Evolutionary conservation across 2,888 invertebrate species (phyloP).

Genomic region (Micoletzkya japonica): DNA sequence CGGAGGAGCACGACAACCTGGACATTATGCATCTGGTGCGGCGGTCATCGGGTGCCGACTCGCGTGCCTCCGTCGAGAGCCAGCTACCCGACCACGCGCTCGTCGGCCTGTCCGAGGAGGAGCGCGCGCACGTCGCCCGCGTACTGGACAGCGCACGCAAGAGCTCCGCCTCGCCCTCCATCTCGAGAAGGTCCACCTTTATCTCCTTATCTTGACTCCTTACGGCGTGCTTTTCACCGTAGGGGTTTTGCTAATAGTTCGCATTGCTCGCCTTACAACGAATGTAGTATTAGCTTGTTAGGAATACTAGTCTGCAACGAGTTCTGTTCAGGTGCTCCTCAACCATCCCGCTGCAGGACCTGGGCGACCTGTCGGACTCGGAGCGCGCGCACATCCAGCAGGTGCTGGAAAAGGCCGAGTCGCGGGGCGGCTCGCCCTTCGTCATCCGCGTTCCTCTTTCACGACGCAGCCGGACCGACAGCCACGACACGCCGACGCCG

Average conservation of each 20-base stretch:
- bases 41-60: slow-evolving; percentile 27
- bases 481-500: slow-evolving; percentile 20
- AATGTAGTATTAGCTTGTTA: too few species aligned
- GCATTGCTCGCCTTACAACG: too few species aligned
- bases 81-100: slow-evolving; percentile 52
- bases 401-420: slow-evolving; percentile 50
- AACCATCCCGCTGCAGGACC: slow-evolving; percentile 48
- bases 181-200: slow-evolving; percentile 45
- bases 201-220: background rate
- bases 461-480: slow-evolving; percentile 4
- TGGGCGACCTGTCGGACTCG: slow-evolving; percentile 45
- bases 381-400: slow-evolving; percentile 55
- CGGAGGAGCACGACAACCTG: background rate
- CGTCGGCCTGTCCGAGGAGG: slow-evolving; percentile 50
- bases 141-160: slow-evolving; percentile 40
- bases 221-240: background rate
- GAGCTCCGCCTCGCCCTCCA: slow-evolving; percentile 37
- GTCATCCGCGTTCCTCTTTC: slow-evolving; percentile 22
- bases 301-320: too few species aligned
- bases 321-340: slow-evolving; percentile 54
- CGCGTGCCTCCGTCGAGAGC: slow-evolving; percentile 17
- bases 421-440: slow-evolving; percentile 14
- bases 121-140: slow-evolving; percentile 51
- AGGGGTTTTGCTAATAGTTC: too few species aligned
- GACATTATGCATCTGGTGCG: slow-evolving; percentile 26